Conservation (phyloP, 2,888 invertebrate species). For the Lepidochrysops patricia region DNA sequence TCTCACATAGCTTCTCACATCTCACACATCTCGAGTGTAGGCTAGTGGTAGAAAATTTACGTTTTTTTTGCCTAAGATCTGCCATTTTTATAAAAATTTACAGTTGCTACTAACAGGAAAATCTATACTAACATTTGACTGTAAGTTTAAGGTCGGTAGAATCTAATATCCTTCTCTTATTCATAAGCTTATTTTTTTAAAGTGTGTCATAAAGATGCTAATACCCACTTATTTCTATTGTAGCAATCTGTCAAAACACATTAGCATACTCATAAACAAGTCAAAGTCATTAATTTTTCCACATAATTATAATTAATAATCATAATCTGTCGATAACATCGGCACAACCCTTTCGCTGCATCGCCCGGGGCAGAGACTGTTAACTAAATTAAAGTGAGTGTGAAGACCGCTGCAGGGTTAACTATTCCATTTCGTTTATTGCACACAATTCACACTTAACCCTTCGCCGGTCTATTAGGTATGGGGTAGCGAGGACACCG, state of each 20-base stretch:
- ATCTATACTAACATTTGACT: too few relatives aligned
- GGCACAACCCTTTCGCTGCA: constrained; percentile 64
- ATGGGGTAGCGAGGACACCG: constrained; percentile 23
- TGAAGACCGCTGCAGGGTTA: constrained; percentile 71
- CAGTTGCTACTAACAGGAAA: too few relatives aligned
- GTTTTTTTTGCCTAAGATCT: too few relatives aligned
- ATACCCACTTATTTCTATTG: not conserved
- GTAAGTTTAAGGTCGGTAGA: too few relatives aligned
- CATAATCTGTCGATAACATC: constrained; percentile 18
- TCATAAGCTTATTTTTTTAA: too few relatives aligned
- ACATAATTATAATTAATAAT: constrained; percentile 2
- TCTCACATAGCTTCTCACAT: too few relatives aligned
- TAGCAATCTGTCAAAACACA: not conserved
- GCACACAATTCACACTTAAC: constrained; percentile 62
- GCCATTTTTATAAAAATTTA: too few relatives aligned
- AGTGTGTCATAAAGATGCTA: not conserved
- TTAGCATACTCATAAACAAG: not conserved
- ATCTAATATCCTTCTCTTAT: too few relatives aligned
- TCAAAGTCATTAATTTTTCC: not conserved
- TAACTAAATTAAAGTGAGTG: constrained; percentile 75
- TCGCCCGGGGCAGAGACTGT: constrained; percentile 64
- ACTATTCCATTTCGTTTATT: constrained; percentile 74
- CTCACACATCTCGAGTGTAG: too few relatives aligned
- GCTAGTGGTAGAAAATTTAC: too few relatives aligned
- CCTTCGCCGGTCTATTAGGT: constrained; percentile 61